A percentile compares a stretch with the other conserved stretches of the same genome.
Conservation (phyloP, 2,797 vertebrate species). For the Enteromius treurensis region DNA sequence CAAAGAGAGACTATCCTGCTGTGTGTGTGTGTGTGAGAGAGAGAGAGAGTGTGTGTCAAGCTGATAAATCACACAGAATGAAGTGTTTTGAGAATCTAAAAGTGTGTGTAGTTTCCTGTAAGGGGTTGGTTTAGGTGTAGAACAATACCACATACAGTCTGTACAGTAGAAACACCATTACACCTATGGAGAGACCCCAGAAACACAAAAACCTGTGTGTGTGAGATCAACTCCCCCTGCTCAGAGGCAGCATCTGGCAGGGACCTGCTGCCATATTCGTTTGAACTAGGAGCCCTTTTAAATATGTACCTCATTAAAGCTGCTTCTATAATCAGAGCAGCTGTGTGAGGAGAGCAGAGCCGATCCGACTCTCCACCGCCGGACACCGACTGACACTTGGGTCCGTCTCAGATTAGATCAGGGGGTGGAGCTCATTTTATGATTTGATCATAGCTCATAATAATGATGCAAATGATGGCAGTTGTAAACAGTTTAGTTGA, state of each 20-base stretch:
- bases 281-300: conserved; percentile 77
- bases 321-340: conserved; percentile 77
- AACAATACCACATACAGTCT: too few relatives aligned
- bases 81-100: too few relatives aligned
- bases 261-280: conserved; percentile 71
- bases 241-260: conserved; percentile 77
- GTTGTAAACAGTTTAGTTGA: neutral
- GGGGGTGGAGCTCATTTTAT: too few relatives aligned
- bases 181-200: too few relatives aligned
- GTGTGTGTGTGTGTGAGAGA: conserved; percentile 50
- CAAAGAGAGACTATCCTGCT: conserved; percentile 72
- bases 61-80: too few relatives aligned
- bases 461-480: conserved; percentile 62
- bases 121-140: too few relatives aligned
- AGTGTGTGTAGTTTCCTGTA: too few relatives aligned
- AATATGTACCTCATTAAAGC: conserved; percentile 77
- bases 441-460: conserved; percentile 16
- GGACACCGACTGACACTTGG: conserved; percentile 51
- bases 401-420: neutral
- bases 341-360: conserved; percentile 57
- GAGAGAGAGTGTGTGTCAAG: neutral
- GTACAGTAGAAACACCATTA: too few relatives aligned
- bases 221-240: conserved; percentile 70
- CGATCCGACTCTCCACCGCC: conserved; percentile 75
- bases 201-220: conserved; percentile 12